Evolutionary conservation across 2,113 vertebrate genomes (phyloP), one percentile per base, ranked within the genome.

Genomic region (Channa argus): DNA sequence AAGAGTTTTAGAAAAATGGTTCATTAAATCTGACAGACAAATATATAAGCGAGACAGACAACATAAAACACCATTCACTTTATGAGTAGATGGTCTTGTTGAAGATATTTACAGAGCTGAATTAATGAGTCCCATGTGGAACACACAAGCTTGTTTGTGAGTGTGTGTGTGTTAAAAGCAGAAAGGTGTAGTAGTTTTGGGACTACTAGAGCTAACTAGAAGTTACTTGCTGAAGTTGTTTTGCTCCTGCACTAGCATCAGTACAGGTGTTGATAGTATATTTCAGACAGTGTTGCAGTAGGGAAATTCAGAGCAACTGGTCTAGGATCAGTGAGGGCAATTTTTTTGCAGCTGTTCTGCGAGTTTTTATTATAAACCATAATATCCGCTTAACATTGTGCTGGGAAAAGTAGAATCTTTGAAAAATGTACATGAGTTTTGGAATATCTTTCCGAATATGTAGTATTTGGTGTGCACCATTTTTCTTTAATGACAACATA

Each of bases 81-180:
- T 24, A 24, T 24, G 24, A 6, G 61, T 62, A 50, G 5, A 61
- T 38, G 4, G 34, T 67, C 49, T 63, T 38, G 0, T 0, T 76
- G 51, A 62, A 24, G 1, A 56, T 46, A 63, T 77, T 5, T 50
- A 44, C 44, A 0, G 37, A 33, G 24, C 69, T 12, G 24, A 71
- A 60, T 74, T 82, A 87, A 86, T 74, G 75, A 89, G 55, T 86
- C 73, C 78, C 75, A 33, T 9, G 66, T 78, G 81, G 38, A 82
- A 34, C 46, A 6, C 4, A 12, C 52, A 55, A 45, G 43, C 2
- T 12, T 46, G 34, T 33, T 34, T 34, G 14, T 59, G 60, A 47
- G 24, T 24, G 24, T 24, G n/a, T 15, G 54, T 24, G 10, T 64
- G n/a, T 52, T 51, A 13, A 38, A 37, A 24, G 24, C 1, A 72